These are phyloP conservation scores for Actinia tenebrosa DNA, from an alignment of 64 coral and sea anemone species.

Conservation along the genomic window DNA sequence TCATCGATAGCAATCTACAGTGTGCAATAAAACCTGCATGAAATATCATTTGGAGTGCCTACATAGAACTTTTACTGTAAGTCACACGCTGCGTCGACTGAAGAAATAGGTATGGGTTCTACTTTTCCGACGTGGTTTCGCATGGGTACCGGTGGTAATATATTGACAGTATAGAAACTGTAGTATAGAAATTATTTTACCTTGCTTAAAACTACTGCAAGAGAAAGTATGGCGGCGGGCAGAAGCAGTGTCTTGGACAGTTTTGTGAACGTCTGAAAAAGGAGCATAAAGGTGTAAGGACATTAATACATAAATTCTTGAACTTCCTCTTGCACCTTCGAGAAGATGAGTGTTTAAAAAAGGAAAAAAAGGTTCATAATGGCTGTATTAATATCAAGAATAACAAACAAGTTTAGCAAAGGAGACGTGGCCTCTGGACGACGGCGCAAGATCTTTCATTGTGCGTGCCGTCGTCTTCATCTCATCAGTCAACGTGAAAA, in stretches of 20 bases:
- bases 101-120: too few species aligned
- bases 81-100: too few species aligned
- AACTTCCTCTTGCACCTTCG: too few species aligned
- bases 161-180: neutral
- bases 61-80: too few species aligned
- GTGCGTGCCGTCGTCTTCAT: too few species aligned
- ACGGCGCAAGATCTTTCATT: too few species aligned
- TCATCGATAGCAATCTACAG: neutral
- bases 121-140: neutral
- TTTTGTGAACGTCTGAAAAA: conserved; percentile 46
- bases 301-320: neutral
- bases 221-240: conserved; percentile 57
- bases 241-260: conserved; percentile 79
- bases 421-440: too few species aligned
- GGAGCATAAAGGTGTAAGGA: neutral
- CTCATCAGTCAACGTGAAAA: too few species aligned
- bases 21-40: neutral
- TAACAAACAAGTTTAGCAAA: too few species aligned
- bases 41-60: neutral
- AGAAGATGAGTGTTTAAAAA: too few species aligned
- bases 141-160: neutral
- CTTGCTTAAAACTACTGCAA: conserved; percentile 46
- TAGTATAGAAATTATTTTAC: conserved; percentile 14
- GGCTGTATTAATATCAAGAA: too few species aligned
- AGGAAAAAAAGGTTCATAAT: too few species aligned